Base-by-base conservation (phyloP, 2,797 vertebrate species). In the Melanotaenia parkinsoni region DNA sequence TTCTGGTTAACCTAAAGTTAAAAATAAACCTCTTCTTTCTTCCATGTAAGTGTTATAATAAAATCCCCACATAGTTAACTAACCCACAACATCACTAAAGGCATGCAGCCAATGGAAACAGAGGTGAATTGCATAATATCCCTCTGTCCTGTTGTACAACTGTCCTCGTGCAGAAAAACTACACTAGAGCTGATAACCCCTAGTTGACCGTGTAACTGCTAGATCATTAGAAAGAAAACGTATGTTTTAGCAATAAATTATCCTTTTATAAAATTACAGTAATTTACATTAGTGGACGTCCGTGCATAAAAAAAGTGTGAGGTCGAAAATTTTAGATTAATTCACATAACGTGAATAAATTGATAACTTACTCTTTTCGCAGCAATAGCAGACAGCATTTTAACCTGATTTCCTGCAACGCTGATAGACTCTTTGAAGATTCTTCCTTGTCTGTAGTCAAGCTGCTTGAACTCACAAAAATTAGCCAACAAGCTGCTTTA, bases 351-450 rank as follows among this genome's bases (percentile, higher is more conserved):
- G 14, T 45, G 1, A 28, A 30, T 33, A 11, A 16, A 1, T 3
- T 14, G 2, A 35, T 24, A 38, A 92, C 94, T 94, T 65, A 95
- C 94, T 73, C 76, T 88, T 72, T 72, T 93, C 1, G 79, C 75
- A 38, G 81, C 11, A 14, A 80, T 0, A 38, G 84, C 74, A 50
- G 89, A 63, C 13, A 92, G 2, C 92, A 94, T 93, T 58, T 72
- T 75, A 12, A 22, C 12, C 28, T 11, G 53, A 14, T 18, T 65
- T 20, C 20, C 56, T 16, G 26, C 18, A 9, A 18, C 4, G 54
- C 7, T 0, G 20, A 28, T 1, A 62, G 16, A 40, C 26, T 18
- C 18, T 33, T 1, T 0, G n/a, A 6, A 4, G 8, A 11, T 1
- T 1, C 9, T n/a, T 13, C 45, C 9, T 60, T 54, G 33, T 45